A percentile compares a stretch with the other conserved stretches of the same genome.
These are phyloP conservation scores for Tenthredo mesomela DNA, from an alignment of 2,888 invertebrate genomes.

Conservation along the genomic window DNA sequence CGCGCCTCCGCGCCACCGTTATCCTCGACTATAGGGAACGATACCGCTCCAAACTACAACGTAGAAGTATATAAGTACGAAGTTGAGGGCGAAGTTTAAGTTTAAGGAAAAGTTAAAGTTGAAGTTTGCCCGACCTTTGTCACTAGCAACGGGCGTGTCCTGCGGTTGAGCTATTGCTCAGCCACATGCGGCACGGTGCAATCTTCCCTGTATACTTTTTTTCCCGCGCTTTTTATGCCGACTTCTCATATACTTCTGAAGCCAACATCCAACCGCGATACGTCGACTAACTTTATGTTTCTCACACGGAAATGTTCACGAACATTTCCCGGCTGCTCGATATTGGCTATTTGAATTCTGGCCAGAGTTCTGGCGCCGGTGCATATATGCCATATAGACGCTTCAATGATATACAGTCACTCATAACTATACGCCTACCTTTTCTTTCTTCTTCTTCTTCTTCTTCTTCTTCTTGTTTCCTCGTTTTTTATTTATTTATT, in stretches of 20 bases:
- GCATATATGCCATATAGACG: not conserved
- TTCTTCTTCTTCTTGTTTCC: not conserved
- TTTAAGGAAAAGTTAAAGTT: conserved; percentile 40
- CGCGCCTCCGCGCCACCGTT: conserved; percentile 1
- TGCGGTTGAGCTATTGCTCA: conserved; percentile 46
- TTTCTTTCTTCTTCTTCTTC: not conserved
- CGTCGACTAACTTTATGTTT: conserved; percentile 42
- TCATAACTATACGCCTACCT: conserved; percentile 28
- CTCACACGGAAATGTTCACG: conserved; percentile 39
- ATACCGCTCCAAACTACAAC: conserved; percentile 32
- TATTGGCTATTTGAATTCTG: conserved; percentile 49
- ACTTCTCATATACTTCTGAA: not conserved
- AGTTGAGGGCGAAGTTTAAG: conserved; percentile 40
- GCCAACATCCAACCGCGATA: conserved; percentile 14
- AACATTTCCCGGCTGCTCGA: conserved; percentile 21
- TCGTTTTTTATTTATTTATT: not conserved
- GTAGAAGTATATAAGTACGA: conserved; percentile 43
- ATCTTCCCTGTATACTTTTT: conserved; percentile 11
- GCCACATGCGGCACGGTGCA: conserved; percentile 45
- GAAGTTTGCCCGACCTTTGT: conserved; percentile 50
- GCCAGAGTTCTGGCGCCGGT: conserved; percentile 49
- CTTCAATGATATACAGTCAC: conserved; percentile 10
- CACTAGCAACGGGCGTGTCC: conserved; percentile 42
- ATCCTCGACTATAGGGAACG: not conserved
- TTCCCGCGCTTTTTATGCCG: conserved; percentile 35